Percentiles rank a stretch among this genome's conserved stretches.
These are phyloP conservation scores for Nannoperca obscura DNA, from an alignment of 2,797 vertebrate species.

Conservation along the genomic window DNA sequence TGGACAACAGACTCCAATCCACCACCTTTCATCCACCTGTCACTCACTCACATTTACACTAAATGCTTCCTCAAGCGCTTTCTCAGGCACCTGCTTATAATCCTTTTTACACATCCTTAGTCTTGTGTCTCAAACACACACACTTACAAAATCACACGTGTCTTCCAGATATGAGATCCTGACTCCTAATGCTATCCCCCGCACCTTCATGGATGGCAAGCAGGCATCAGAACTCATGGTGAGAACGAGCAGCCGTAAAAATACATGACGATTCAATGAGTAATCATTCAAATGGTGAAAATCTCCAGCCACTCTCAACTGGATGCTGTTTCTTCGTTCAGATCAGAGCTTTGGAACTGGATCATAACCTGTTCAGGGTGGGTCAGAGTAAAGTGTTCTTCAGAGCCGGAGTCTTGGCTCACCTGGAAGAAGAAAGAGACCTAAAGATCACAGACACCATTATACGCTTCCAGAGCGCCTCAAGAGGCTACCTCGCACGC, in stretches of 20 bases:
- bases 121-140: background rate
- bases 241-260: slow-evolving; percentile 27
- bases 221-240: slow-evolving; percentile 93
- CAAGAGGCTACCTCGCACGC: slow-evolving; percentile 91
- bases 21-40: slow-evolving; percentile 31
- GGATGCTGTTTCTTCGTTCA: slow-evolving; percentile 50
- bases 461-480: slow-evolving; percentile 91
- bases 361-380: slow-evolving; percentile 91
- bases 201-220: slow-evolving; percentile 94
- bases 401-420: slow-evolving; percentile 91
- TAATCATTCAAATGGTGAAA: background rate
- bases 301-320: background rate
- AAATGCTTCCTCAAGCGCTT: slow-evolving; percentile 10
- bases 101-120: slow-evolving; percentile 10
- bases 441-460: slow-evolving; percentile 95
- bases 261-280: background rate
- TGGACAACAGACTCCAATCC: background rate
- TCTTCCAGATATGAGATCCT: slow-evolving; percentile 88
- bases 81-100: slow-evolving; percentile 22
- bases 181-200: slow-evolving; percentile 91
- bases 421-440: slow-evolving; percentile 93
- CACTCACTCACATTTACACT: slow-evolving; percentile 8
- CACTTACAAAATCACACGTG: background rate
- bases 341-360: slow-evolving; percentile 92
- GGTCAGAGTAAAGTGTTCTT: slow-evolving; percentile 97